Conservation (phyloP, 2,888 invertebrate genomes). For the Nebria salina region DNA sequence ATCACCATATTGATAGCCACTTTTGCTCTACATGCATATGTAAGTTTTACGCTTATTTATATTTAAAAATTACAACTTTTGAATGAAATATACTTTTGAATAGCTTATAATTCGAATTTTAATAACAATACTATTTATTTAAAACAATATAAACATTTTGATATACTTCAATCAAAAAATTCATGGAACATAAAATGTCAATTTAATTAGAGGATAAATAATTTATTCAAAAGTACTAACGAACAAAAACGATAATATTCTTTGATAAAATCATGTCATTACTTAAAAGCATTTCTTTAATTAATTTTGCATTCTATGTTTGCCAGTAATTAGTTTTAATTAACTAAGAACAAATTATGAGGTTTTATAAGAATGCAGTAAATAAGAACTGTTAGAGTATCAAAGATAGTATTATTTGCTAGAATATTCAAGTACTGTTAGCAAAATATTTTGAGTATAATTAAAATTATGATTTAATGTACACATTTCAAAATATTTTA, state of each 20-base stretch:
- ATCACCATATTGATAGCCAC: slow-evolving; percentile 70
- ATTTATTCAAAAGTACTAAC: background rate
- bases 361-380: too few relatives aligned
- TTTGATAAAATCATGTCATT: background rate
- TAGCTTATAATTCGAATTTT: too few relatives aligned
- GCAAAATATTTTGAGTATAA: too few relatives aligned
- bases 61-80: too few relatives aligned
- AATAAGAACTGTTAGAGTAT: too few relatives aligned
- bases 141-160: too few relatives aligned
- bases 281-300: background rate
- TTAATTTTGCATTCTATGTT: background rate
- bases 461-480: too few relatives aligned
- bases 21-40: slow-evolving; percentile 68
- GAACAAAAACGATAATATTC: background rate
- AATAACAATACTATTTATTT: too few relatives aligned
- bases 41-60: slow-evolving; percentile 55
- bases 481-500: too few relatives aligned
- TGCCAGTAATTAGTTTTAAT: background rate
- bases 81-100: too few relatives aligned
- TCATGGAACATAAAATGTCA: background rate
- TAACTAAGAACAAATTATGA: background rate
- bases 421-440: too few relatives aligned
- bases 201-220: background rate
- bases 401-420: too few relatives aligned
- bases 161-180: background rate